These are phyloP conservation scores for Anguilla rostrata DNA, from an alignment of 2,113 vertebrate species.

Conservation along the genomic window DNA sequence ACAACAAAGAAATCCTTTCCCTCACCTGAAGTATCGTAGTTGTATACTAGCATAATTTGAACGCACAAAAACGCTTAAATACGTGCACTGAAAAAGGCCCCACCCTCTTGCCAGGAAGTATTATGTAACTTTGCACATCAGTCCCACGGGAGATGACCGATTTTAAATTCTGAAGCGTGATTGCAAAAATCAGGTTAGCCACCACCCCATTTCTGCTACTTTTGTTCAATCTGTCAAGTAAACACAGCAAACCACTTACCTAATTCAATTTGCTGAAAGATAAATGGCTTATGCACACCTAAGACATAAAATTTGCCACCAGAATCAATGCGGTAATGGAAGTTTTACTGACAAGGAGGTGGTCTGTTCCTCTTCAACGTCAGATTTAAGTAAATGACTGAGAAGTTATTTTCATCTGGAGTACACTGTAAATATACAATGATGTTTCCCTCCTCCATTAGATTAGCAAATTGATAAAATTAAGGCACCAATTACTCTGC, in stretches of 20 bases:
- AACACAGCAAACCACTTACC: conserved; percentile 50
- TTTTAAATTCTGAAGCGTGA: conserved; percentile 21
- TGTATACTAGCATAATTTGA: not conserved
- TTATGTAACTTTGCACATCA: conserved; percentile 10
- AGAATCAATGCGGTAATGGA: conserved; percentile 58
- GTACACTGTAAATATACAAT: conserved; percentile 52
- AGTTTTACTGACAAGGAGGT: conserved; percentile 54
- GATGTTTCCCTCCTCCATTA: conserved; percentile 47
- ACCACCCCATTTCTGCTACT: conserved; percentile 23
- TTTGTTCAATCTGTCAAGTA: conserved; percentile 36
- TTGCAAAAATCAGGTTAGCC: conserved; percentile 29
- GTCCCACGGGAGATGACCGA: not conserved
- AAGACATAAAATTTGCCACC: conserved; percentile 60
- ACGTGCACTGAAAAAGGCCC: not conserved
- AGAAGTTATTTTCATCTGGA: conserved; percentile 36
- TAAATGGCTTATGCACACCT: conserved; percentile 61
- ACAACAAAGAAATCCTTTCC: not conserved
- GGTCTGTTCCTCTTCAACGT: conserved; percentile 63
- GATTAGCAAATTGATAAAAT: conserved; percentile 39
- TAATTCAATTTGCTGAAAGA: conserved; percentile 58
- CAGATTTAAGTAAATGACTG: conserved; percentile 48
- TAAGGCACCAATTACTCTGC: conserved; percentile 42
- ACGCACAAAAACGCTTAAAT: not conserved
- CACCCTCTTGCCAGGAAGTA: conserved; percentile 18
- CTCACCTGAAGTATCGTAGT: too few relatives aligned